Evolutionary conservation across 2,888 invertebrate genomes (phyloP).

Genomic region (Lepidochrysops patricia): DNA sequence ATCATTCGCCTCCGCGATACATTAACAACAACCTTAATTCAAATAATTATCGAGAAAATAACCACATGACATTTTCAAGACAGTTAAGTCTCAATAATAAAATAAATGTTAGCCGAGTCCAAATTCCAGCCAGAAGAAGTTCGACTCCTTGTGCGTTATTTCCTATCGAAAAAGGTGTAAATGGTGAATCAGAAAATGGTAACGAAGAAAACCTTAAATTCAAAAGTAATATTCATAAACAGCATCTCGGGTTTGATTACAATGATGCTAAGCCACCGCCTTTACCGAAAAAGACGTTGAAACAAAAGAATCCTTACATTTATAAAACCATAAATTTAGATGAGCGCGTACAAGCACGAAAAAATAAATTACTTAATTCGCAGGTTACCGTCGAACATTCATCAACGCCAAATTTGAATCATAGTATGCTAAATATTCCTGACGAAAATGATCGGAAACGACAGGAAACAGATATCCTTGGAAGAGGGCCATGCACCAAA

Average conservation of each 20-base stretch:
- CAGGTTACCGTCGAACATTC: conserved; percentile 55
- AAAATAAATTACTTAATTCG: conserved; percentile 65
- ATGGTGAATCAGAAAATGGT: conserved; percentile 50
- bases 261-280: conserved; percentile 61
- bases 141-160: conserved; percentile 66
- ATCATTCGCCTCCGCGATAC: conserved; percentile 71
- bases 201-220: conserved; percentile 37
- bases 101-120: conserved; percentile 56
- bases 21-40: conserved; percentile 56
- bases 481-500: conserved; percentile 75
- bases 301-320: conserved; percentile 56
- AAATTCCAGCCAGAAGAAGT: conserved; percentile 58
- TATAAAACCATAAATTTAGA: conserved; percentile 67
- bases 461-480: conserved; percentile 57
- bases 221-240: conserved; percentile 23
- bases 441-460: conserved; percentile 40
- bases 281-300: conserved; percentile 61
- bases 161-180: conserved; percentile 49
- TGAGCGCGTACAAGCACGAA: conserved; percentile 66
- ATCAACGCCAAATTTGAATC: conserved; percentile 43
- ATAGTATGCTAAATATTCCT: conserved; percentile 41
- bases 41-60: conserved; percentile 38
- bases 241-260: conserved; percentile 37
- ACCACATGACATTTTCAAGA: conserved; percentile 53
- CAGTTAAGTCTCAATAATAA: conserved; percentile 64